These are phyloP conservation scores for Crenichthys baileyi DNA, from an alignment of 2,797 vertebrate species.

Conservation along the genomic window DNA sequence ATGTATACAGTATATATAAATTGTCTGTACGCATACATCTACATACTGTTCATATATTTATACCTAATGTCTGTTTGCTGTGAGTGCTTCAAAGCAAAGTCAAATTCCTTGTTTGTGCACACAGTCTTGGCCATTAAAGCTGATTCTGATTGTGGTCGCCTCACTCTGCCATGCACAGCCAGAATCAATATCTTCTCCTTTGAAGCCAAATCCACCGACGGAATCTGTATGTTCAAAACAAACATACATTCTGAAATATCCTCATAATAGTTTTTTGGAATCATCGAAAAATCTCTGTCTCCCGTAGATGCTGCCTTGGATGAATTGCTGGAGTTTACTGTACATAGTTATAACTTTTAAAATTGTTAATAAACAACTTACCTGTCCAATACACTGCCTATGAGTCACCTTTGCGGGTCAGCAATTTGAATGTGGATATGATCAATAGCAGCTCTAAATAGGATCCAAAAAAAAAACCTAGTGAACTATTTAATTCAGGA, in stretches of 20 bases:
- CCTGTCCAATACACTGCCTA: neutral
- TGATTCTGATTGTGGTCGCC: neutral
- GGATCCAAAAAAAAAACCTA: no score
- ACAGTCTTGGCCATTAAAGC: no score
- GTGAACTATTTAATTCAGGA: no score
- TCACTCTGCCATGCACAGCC: neutral
- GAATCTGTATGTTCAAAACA: neutral
- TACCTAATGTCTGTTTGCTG: no score
- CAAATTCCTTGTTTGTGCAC: no score
- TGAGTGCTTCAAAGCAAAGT: no score
- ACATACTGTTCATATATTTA: no score
- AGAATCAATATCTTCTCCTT: neutral
- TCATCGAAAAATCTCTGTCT: neutral
- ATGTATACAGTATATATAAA: no score
- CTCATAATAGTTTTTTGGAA: neutral
- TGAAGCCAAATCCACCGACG: neutral
- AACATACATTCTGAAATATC: neutral
- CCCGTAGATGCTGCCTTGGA: neutral
- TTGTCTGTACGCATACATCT: no score
- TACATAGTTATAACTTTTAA: neutral
- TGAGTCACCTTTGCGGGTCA: neutral
- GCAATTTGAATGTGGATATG: no score
- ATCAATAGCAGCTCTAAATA: no score
- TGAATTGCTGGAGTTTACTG: neutral
- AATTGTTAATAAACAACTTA: neutral